A percentile compares a stretch with the other conserved stretches of the same genome.
phyloP scores from a whole-genome alignment of 1,140 invertebrate genomes.

The Drosophila sp. region DNA sequence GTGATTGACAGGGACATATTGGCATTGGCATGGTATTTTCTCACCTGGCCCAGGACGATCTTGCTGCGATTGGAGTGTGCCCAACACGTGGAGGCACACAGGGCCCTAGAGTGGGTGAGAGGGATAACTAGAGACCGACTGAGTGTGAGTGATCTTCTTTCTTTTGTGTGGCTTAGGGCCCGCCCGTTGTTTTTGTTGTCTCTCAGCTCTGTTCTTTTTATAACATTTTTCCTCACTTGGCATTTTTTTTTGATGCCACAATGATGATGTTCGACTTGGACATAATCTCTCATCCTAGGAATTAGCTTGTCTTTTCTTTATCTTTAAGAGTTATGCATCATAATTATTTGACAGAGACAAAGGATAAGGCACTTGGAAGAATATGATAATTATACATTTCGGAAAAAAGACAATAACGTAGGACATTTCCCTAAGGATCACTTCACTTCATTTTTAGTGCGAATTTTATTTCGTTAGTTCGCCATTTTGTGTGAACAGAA shows the following conservation, averaged over 20 bases:
- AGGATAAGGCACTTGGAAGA: slow-evolving; percentile 17
- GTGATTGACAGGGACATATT: slow-evolving; percentile 44
- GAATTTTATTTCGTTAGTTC: slow-evolving; percentile 25
- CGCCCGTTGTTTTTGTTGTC: slow-evolving; percentile 65
- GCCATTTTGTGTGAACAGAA: slow-evolving; percentile 55
- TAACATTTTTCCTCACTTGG: slow-evolving; percentile 16
- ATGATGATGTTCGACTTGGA: slow-evolving; percentile 61
- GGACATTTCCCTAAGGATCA: slow-evolving; percentile 30
- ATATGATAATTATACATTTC: slow-evolving; percentile 51
- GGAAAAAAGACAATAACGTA: neutral
- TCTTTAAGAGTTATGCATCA: slow-evolving; percentile 66
- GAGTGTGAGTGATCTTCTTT: slow-evolving; percentile 8
- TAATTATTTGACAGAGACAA: slow-evolving; percentile 59
- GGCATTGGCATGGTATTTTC: slow-evolving; percentile 22
- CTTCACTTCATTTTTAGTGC: slow-evolving; percentile 35
- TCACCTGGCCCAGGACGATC: slow-evolving; percentile 55
- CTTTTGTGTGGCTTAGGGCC: slow-evolving; percentile 67
- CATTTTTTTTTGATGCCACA: slow-evolving; percentile 39
- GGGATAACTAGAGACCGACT: slow-evolving; percentile 14
- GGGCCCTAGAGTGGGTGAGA: slow-evolving; percentile 6
- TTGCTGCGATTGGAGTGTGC: slow-evolving; percentile 72
- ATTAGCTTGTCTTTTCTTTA: slow-evolving; percentile 46
- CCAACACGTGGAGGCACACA: slow-evolving; percentile 56
- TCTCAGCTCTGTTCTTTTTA: slow-evolving; percentile 10
- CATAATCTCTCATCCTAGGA: slow-evolving; percentile 51